Evolutionary conservation across 2,888 invertebrate genomes (phyloP), one percentile per base, ranked within the genome.

Genomic region (Stramonita haemastoma): DNA sequence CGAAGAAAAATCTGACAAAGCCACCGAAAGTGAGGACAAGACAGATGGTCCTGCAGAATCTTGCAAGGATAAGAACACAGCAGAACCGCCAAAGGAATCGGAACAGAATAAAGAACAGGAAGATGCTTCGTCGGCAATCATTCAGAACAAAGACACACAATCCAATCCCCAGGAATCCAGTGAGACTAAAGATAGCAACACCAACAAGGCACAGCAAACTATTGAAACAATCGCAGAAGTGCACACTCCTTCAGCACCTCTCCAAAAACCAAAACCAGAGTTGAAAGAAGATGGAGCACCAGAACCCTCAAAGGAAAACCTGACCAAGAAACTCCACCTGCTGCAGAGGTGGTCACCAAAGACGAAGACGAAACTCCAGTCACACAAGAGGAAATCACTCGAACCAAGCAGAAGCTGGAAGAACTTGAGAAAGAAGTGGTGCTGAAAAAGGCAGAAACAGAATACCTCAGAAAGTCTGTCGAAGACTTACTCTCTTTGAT

Each of bases 401-500:
- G 60, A 29, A 66, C 86, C 60, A 86, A 86, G 34, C 86, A 86
- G 86, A 86, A 86, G 34, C 86, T 86, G 60, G 60, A 86, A 29
- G 60, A 86, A 29, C 29, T 86, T 17, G 86, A 86, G 13, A 86
- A 86, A 22, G 86, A 86, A 60, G 86, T 86, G 1, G 86, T 60
- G 22, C 6, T 15, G 60, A 86, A 86, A 57, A 86, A 86, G 60
- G 66, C 60, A 34, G 86, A 86, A 22, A 86, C 86, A 8, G 86
- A 29, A 17, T 86, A 56, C 66, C 86, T 86, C 34, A 57, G 86
- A 57, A 86, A 66, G 34, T 86, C 86, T 8, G 86, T 86, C 2
- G 86, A 86, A 60, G 86, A 86, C 86, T 32, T 86, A 5, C 86
- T 86, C 32, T 86, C 86, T 34, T 17, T 86, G 66, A 86, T 86